phyloP scores from a whole-genome alignment of 2,888 invertebrate species.

The Platycheirus albimanus region DNA sequence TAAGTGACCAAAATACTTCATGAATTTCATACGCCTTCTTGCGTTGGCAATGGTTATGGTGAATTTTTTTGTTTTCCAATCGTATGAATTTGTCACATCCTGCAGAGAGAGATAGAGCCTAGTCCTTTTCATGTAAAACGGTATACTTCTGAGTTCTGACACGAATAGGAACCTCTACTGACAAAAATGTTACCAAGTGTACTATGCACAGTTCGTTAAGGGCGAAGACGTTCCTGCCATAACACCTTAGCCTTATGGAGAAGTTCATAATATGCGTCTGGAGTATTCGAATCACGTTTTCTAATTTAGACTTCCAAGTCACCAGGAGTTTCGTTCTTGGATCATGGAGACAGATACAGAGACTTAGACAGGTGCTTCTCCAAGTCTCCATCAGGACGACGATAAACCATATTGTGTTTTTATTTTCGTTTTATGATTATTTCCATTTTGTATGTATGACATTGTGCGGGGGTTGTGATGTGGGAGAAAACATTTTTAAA shows the following conservation, averaged over 20 bases:
- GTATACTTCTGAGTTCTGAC: too few relatives aligned
- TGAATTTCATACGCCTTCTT: slow-evolving; percentile 32
- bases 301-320: slow-evolving; percentile 42
- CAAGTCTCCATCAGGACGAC: too few relatives aligned
- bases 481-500: too few relatives aligned
- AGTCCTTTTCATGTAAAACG: background rate
- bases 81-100: slow-evolving; percentile 16
- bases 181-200: background rate
- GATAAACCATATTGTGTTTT: too few relatives aligned
- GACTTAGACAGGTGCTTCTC: too few relatives aligned
- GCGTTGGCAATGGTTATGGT: slow-evolving; percentile 27
- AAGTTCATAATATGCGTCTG: slow-evolving; percentile 8
- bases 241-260: background rate
- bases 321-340: background rate
- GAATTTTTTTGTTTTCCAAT: background rate
- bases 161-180: too few relatives aligned
- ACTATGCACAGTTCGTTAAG: background rate
- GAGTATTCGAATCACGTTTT: slow-evolving; percentile 57
- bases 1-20: slow-evolving; percentile 46
- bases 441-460: too few relatives aligned
- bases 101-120: background rate
- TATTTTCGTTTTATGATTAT: too few relatives aligned
- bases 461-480: too few relatives aligned
- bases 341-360: slow-evolving; percentile 20
- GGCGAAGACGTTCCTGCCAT: background rate